Evolutionary conservation across 2,888 invertebrate species (phyloP).

Genomic region (Epinotia brunnichana): DNA sequence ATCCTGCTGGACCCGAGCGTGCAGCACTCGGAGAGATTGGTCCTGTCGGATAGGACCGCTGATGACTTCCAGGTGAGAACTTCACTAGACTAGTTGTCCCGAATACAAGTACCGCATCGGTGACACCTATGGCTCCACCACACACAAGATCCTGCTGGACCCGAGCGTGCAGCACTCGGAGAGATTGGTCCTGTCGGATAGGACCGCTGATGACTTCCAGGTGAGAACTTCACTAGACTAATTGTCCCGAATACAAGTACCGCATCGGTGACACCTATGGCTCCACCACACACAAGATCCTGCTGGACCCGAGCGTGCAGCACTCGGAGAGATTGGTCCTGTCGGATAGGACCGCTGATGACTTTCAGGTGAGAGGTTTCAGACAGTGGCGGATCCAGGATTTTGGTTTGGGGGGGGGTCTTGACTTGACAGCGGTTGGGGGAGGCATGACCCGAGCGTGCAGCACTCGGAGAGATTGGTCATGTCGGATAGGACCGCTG

Average conservation of each 20-base stretch:
- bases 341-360: slow-evolving; percentile 85
- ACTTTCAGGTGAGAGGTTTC: slow-evolving; percentile 85
- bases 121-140: slow-evolving; percentile 89
- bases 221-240: slow-evolving; percentile 62
- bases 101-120: slow-evolving; percentile 89
- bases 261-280: slow-evolving; percentile 90
- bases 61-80: slow-evolving; percentile 85
- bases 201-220: slow-evolving; percentile 86
- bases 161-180: slow-evolving; percentile 89
- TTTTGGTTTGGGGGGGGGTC: no score
- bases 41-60: slow-evolving; percentile 85
- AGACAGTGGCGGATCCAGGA: no score
- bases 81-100: slow-evolving; percentile 82
- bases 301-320: slow-evolving; percentile 88
- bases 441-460: slow-evolving; percentile 91
- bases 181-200: slow-evolving; percentile 86
- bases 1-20: slow-evolving; percentile 89
- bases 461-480: slow-evolving; percentile 88
- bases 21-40: slow-evolving; percentile 87
- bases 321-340: slow-evolving; percentile 88
- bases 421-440: not conserved
- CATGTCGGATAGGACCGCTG: slow-evolving; percentile 85
- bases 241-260: slow-evolving; percentile 89
- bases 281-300: slow-evolving; percentile 88
- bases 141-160: slow-evolving; percentile 89